Evolutionary conservation across 2,113 vertebrate genomes (phyloP), one percentile per base, ranked within the genome.

Genomic region (Chrysemys picta): DNA sequence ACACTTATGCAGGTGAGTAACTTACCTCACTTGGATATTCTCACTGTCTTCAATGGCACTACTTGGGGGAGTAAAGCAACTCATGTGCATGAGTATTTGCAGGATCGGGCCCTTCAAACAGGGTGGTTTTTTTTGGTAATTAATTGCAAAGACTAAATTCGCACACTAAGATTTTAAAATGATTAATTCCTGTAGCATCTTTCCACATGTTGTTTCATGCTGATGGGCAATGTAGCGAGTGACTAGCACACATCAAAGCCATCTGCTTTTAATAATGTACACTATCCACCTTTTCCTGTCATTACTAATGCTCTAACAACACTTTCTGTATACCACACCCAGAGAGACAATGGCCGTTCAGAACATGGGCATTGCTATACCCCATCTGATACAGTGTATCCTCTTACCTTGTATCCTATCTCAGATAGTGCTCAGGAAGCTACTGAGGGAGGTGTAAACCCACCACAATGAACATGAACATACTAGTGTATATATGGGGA

Each of bases 1-100:
- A 53, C 6, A 1, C 3, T 0, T 4, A 1, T 0, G 0, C 11
- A 1, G 12, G 25, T 25, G 27, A 9, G 14, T 24, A 45, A 72
- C 27, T 24, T 17, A 1, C 29, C 76, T 81, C 59, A 4, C 45
- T 1, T 3, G 25, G 47, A 5, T 31, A 62, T 81, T 59, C n/a
- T 17, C 59, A 24, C 45, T 29, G 52, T 21, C 25, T 85, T n/a
- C 42, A 27, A 25, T n/a, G 52, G 19, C 42, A 50, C 14, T 24
- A 27, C 57, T 57, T 25, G 13, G 31, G 10, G 57, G 85, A 82
- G 16, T 69, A 31, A 54, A 56, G 54, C 31, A 5, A n/a, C 78
- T 31, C 31, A 50, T 5, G 10, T 5, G 19, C 10, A 1, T 8
- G 25, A 52, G 82, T 52, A n/a, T 52, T 85, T 59, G 29, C 62